Evolutionary conservation across 2,113 vertebrate species (phyloP).

Genomic region (Zapornia atra): DNA sequence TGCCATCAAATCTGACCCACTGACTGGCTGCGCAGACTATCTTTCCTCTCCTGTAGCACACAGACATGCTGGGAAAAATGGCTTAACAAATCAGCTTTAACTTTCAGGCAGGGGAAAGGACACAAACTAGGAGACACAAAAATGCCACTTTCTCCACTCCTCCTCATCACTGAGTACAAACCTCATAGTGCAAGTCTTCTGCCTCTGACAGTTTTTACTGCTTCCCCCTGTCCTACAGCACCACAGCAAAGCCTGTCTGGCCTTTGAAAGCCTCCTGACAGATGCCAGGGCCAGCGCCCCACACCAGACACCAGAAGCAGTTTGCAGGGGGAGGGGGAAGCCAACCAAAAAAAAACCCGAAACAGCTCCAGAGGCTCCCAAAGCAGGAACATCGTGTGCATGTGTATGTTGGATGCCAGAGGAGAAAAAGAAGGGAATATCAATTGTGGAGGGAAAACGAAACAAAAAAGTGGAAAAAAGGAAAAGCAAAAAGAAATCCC

Average conservation of each 20-base stretch:
- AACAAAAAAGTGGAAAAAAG: too few species aligned
- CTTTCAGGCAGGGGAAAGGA: not conserved
- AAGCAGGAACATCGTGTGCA: not conserved
- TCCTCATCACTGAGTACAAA: not conserved
- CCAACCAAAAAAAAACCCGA: too few species aligned
- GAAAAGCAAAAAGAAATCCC: not conserved
- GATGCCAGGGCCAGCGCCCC: not conserved
- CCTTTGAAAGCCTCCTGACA: constrained; percentile 29
- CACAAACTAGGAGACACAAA: not conserved
- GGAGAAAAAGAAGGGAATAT: not conserved
- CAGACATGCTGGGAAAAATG: not conserved
- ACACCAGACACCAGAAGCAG: not conserved
- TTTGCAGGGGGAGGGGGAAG: not conserved
- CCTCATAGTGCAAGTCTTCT: not conserved
- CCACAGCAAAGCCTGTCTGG: not conserved
- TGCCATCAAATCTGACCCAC: not conserved
- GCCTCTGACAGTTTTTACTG: not conserved
- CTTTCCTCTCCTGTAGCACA: not conserved
- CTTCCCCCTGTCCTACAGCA: not conserved
- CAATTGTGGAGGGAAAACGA: not conserved
- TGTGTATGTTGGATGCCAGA: not conserved
- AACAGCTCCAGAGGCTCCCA: not conserved
- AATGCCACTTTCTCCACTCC: not conserved
- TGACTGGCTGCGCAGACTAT: accelerated
- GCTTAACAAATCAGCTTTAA: not conserved